These are phyloP conservation scores for Plutomurus gul DNA, from an alignment of 1,140 invertebrate genomes.

Conservation along the genomic window DNA sequence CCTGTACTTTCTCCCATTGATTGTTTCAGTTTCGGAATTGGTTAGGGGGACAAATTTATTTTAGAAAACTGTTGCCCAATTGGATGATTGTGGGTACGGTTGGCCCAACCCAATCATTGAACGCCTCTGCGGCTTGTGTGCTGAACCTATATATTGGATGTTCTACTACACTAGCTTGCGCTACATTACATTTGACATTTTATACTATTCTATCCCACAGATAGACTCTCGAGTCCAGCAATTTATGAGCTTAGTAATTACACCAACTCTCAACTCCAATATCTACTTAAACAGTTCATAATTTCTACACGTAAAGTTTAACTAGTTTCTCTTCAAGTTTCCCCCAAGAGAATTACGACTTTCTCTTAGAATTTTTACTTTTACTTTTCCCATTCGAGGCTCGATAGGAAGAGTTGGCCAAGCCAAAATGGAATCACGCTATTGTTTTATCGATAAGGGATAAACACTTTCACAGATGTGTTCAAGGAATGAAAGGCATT, in stretches of 20 bases:
- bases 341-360: conserved; percentile 4
- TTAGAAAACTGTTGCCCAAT: too few species aligned
- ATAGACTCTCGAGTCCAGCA: conserved; percentile 8
- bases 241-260: conserved; percentile 41
- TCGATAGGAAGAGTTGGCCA: not conserved
- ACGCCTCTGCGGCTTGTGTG: too few species aligned
- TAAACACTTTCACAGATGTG: conserved; percentile 29
- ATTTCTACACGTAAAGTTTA: conserved; percentile 32
- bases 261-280: conserved; percentile 14
- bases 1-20: too few species aligned
- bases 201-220: too few species aligned
- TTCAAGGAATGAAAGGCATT: conserved; percentile 16
- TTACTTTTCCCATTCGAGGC: not conserved
- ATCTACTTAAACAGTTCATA: conserved; percentile 39
- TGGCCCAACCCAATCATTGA: too few species aligned
- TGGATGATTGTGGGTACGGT: too few species aligned
- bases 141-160: too few species aligned
- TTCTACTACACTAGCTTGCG: too few species aligned
- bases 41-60: too few species aligned
- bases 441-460: conserved; percentile 29
- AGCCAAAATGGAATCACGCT: conserved; percentile 19
- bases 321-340: conserved; percentile 6
- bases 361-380: conserved; percentile 27
- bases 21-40: too few species aligned
- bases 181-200: too few species aligned